phyloP scores from a whole-genome alignment of 2,888 invertebrate genomes.

The Pseudanteris insignis region DNA sequence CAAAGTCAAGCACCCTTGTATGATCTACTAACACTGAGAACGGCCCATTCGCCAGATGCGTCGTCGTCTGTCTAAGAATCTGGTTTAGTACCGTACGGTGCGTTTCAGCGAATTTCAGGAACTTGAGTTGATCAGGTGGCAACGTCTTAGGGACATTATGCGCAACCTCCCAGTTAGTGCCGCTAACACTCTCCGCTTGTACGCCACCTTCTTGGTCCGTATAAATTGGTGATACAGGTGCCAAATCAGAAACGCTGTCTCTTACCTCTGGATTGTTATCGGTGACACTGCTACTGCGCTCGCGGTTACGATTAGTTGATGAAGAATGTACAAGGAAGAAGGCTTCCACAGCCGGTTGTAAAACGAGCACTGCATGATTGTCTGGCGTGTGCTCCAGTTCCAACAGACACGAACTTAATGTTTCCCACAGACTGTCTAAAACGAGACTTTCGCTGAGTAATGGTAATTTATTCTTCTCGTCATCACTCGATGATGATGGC shows the following conservation, averaged over 20 bases:
- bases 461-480: constrained; percentile 66
- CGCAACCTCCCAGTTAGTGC: constrained; percentile 57
- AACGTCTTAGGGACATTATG: constrained; percentile 60
- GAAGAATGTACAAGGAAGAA: constrained; percentile 89
- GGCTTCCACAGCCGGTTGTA: constrained; percentile 86
- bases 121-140: constrained; percentile 77
- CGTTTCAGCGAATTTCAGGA: constrained; percentile 84
- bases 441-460: constrained; percentile 77
- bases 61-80: constrained; percentile 82
- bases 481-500: constrained; percentile 50
- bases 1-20: constrained; percentile 87
- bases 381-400: constrained; percentile 85
- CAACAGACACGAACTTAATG: constrained; percentile 79
- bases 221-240: constrained; percentile 62
- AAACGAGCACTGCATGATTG: constrained; percentile 85
- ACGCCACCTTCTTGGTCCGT: constrained; percentile 58
- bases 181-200: constrained; percentile 48
- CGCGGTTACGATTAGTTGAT: constrained; percentile 64
- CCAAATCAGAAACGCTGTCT: constrained; percentile 60
- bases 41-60: constrained; percentile 84
- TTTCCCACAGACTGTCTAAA: constrained; percentile 80
- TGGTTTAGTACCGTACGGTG: constrained; percentile 90
- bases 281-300: constrained; percentile 46
- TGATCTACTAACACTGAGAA: constrained; percentile 89
- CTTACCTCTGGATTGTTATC: constrained; percentile 56